Percentiles rank a stretch among this genome's conserved stretches.
These are phyloP conservation scores for Melanotaenia maccullochi DNA, from an alignment of 2,797 vertebrate genomes.

Conservation along the genomic window DNA sequence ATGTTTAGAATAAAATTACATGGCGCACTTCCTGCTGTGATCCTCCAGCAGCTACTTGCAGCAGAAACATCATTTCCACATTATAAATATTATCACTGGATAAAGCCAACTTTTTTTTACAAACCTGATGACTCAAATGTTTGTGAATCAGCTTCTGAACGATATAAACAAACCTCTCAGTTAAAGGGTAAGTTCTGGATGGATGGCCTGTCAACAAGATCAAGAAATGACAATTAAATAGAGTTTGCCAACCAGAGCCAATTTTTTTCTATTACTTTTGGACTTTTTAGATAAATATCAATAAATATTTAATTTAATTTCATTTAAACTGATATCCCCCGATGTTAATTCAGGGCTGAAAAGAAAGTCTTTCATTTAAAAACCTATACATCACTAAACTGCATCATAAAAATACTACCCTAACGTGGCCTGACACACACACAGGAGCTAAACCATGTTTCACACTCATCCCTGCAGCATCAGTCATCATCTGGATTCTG, in stretches of 20 bases:
- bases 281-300: no score
- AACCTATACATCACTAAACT: not conserved
- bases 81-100: not conserved
- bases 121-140: no score
- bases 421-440: not conserved
- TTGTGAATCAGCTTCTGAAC: no score
- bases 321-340: not conserved
- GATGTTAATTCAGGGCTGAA: not conserved
- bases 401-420: not conserved
- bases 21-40: not conserved
- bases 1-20: not conserved
- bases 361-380: not conserved
- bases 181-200: no score
- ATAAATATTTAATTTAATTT: no score
- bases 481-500: not conserved
- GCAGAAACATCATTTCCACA: not conserved
- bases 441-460: not conserved
- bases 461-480: not conserved
- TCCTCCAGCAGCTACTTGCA: not conserved
- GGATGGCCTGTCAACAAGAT: no score
- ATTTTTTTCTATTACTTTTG: no score
- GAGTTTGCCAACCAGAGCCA: no score
- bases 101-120: no score
- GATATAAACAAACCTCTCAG: no score
- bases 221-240: no score